A percentile compares a stretch with the other conserved stretches of the same genome.
Evolutionary conservation across 2,113 vertebrate genomes (phyloP).

Genomic region (Fregetta grallaria): DNA sequence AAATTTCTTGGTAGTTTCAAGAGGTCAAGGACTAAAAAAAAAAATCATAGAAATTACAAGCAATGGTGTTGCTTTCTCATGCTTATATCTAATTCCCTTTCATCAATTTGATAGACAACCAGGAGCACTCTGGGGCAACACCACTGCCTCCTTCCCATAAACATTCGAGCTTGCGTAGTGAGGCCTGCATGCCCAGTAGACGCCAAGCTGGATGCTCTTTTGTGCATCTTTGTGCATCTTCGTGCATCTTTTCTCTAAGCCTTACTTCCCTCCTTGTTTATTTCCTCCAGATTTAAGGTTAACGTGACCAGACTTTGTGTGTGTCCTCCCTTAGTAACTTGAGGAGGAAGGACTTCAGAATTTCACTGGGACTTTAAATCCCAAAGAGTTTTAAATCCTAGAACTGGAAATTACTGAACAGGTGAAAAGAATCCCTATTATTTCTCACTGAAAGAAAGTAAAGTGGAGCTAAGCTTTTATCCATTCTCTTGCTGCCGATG

Average conservation of each 20-base stretch:
- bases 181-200: neutral
- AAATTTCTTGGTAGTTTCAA: neutral
- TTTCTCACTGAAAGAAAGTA: neutral
- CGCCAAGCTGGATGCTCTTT: neutral
- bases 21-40: neutral
- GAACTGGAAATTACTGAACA: neutral
- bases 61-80: neutral
- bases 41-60: neutral
- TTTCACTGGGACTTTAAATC: neutral
- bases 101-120: neutral
- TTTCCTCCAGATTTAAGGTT: neutral
- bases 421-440: neutral
- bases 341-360: neutral
- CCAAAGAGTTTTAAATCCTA: neutral
- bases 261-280: neutral
- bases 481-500: neutral
- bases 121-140: neutral
- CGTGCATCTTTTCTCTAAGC: neutral
- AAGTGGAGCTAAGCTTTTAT: neutral
- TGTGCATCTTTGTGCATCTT: neutral
- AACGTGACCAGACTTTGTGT: neutral
- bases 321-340: neutral
- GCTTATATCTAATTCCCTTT: neutral
- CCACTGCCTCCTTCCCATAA: neutral
- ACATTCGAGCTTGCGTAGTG: accelerated